Conservation (phyloP, 2,888 invertebrate genomes). For the Iphiclides podalirius region DNA sequence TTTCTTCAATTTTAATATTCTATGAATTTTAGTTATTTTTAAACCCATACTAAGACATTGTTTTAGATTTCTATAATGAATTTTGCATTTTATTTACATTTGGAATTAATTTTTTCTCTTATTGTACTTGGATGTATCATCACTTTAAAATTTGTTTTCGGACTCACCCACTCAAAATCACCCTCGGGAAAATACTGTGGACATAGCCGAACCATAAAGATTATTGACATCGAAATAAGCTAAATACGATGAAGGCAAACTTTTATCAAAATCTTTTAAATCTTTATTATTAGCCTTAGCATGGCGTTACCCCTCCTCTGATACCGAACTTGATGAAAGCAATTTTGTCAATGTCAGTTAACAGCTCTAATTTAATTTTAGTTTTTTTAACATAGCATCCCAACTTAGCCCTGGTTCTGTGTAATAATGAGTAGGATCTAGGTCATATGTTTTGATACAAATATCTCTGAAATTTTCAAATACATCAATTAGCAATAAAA, state of each 20-base stretch:
- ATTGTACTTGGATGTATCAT: too few species aligned
- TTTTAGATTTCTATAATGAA: conserved; percentile 34
- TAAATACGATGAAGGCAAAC: conserved; percentile 32
- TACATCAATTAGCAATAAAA: conserved; percentile 38
- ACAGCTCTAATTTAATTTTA: conserved; percentile 26
- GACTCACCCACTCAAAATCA: conserved; percentile 31
- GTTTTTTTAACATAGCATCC: conserved; percentile 31
- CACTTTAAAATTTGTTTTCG: too few species aligned
- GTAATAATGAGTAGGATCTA: conserved; percentile 32
- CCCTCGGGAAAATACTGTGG: conserved; percentile 36
- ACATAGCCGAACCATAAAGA: conserved; percentile 45
- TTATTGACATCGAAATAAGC: conserved; percentile 45
- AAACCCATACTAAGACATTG: conserved; percentile 32
- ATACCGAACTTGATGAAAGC: conserved; percentile 12
- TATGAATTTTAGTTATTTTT: conserved; percentile 32
- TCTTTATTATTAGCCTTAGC: conserved; percentile 42
- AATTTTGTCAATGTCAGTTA: conserved; percentile 28
- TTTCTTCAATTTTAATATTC: conserved; percentile 47
- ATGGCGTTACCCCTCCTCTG: conserved; percentile 25
- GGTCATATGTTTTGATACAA: conserved; percentile 33
- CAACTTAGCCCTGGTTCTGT: conserved; percentile 34
- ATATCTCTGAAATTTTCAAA: conserved; percentile 44
- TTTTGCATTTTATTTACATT: conserved; percentile 29
- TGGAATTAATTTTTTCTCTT: too few species aligned
- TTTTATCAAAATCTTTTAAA: neutral